Evolutionary conservation across 2,113 vertebrate genomes (phyloP).

Genomic region (Chamaea fasciata): DNA sequence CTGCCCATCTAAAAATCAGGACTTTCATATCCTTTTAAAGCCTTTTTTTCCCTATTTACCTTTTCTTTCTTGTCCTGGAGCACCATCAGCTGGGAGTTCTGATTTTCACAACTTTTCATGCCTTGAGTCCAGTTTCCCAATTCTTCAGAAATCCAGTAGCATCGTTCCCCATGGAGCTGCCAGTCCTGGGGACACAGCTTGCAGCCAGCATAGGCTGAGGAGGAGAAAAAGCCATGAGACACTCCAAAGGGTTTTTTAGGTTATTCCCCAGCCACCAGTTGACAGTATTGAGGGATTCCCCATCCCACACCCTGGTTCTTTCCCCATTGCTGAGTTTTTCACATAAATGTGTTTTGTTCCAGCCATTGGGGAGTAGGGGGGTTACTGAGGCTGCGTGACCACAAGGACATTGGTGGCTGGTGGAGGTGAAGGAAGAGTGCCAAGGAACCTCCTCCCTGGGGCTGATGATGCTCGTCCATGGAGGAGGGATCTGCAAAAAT

Average conservation of each 20-base stretch:
- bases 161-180: not conserved
- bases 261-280: not conserved
- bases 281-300: not conserved
- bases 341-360: not conserved
- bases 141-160: not conserved
- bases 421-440: not conserved
- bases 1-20: not conserved
- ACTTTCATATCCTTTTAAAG: not conserved
- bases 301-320: fast-evolving
- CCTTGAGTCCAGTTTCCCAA: not conserved
- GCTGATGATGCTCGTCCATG: not conserved
- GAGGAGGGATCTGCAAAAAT: not conserved
- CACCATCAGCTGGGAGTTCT: not conserved
- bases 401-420: fast-evolving
- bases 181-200: not conserved
- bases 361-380: not conserved
- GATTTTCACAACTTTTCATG: not conserved
- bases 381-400: not conserved
- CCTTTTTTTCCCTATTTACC: not conserved
- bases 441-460: not conserved
- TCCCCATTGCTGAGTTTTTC: not conserved
- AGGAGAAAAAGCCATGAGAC: not conserved
- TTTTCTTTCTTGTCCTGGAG: not conserved
- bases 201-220: not conserved
- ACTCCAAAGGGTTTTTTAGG: fast-evolving